Evolutionary conservation across 1,140 invertebrate genomes (phyloP), one percentile per base, ranked within the genome.

Genomic region (Leptestheria dahalacensis): DNA sequence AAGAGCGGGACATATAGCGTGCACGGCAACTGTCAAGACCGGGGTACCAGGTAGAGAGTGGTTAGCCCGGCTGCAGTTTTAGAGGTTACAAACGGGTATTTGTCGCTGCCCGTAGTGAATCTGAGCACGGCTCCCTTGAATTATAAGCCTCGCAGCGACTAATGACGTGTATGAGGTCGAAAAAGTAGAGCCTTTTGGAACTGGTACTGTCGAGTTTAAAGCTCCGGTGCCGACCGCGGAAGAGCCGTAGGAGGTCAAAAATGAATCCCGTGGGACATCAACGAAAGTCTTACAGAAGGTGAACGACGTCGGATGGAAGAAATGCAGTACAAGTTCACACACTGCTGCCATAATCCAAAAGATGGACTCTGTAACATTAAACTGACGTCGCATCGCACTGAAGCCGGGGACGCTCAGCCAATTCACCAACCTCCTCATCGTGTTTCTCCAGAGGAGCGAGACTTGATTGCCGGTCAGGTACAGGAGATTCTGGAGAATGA

Each of bases 401-500:
- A 61, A 15, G 25, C 18, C 0, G 46, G 46, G 9, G 47, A 61
- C 10, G 2, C 21, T 15, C n/a, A 11, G 24, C 60, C 53, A 0
- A 25, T 48, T 15, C 33, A 20, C 2, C 11, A 26, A 4, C 1
- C n/a, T 2, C 60, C 60, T 2, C 28, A 24, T 24, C 46, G 60
- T 12, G 53, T 61, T 0, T 54, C 53, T 1, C 21, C 24, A 33
- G 18, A 12, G 6, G 50, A 57, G 18, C 6, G 52, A 23, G 20
- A 1, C n/a, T 11, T 23, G 0, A 48, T 61, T 48, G 15, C 6
- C 10, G n/a, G 47, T 4, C 18, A 61, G 24, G 60, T 61, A 1
- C 12, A 29, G 0, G 18, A 57, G 21, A 61, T 64, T 48, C 26
- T 62, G 1, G 29, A n/a, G 11, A 11, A 24, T 2, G 61, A 50